Percentiles rank a stretch among this genome's conserved stretches.
These are phyloP conservation scores for Octodonta nipae DNA, from an alignment of 2,888 invertebrate species.

Conservation along the genomic window DNA sequence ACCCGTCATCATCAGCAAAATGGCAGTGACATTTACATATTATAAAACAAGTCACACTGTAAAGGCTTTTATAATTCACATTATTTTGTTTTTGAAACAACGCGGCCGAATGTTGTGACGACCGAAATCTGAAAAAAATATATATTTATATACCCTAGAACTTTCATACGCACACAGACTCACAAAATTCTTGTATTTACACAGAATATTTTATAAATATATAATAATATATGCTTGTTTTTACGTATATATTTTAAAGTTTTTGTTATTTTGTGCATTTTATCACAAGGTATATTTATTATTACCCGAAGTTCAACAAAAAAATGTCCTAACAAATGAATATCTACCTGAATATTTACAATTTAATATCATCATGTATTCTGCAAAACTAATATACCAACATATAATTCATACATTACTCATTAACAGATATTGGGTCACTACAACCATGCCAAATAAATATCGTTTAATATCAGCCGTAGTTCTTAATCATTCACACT, in stretches of 20 bases:
- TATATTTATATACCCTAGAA: too few species aligned
- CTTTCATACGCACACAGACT: too few species aligned
- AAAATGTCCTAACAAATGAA: constrained; percentile 9
- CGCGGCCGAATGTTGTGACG: too few species aligned
- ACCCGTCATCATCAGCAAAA: constrained; percentile 10
- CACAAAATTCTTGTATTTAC: too few species aligned
- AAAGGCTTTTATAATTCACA: constrained; percentile 12
- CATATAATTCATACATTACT: constrained; percentile 7
- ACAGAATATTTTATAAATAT: constrained; percentile 11
- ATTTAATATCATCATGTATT: constrained; percentile 15
- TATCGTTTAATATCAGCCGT: constrained; percentile 10
- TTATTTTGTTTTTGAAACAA: constrained; percentile 7
- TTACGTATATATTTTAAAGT: background rate
- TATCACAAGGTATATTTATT: constrained; percentile 15
- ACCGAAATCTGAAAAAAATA: too few species aligned
- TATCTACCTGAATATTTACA: constrained; percentile 5
- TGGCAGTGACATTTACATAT: constrained; percentile 19
- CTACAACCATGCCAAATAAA: constrained; percentile 16
- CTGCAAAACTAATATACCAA: constrained; percentile 6
- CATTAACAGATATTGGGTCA: constrained; percentile 17
- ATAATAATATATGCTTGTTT: constrained; percentile 10
- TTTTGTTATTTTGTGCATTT: constrained; percentile 11
- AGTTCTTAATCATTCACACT: constrained; percentile 3
- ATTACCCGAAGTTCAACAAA: too few species aligned
- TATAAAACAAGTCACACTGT: constrained; percentile 17